Evolutionary conservation across 23 tunicate genomes (phyloP), one percentile per base, ranked within the genome.

Genomic region (Oikopleura dioica): DNA sequence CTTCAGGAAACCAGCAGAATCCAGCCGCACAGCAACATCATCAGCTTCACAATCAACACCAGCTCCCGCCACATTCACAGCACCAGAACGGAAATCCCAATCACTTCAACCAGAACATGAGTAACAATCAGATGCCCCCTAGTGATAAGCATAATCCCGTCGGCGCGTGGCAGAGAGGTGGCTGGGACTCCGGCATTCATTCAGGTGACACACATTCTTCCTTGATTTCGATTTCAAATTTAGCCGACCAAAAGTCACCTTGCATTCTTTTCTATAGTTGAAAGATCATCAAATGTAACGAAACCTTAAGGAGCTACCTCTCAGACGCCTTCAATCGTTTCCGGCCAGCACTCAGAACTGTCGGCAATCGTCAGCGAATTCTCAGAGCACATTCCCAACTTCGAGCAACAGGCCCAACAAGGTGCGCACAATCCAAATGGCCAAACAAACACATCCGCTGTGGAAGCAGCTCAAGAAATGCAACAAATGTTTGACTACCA

Each of bases 141-240:
- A 44, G 16, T 9, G 55, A 44, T 9, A 44, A 44, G 16, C 55
- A 44, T 16, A 44, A 44, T 16, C 55, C 55, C 9, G 55, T 44
- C 16, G 55, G 55, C 9, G 9, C 55, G 83, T 84, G 89, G 89
- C 80, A 80, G 21, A 68, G 55, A 67, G 81, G 81, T 0, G 81
- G 81, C 35, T 83, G 83, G 81, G 96, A 88, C 77, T 84, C 88
- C 67, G 96, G 96, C 32, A 84, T 88, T 55, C 88, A 88, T 36
- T 88, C 96, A 35, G 55, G 55, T 44, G 16, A 44, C 9, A 44
- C 9, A 44, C 9, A 9, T 44, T 16, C 9, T 9, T 9, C 9
- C 16, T 9, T 44, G 16, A 44, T 9, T 44, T 44, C 16, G n/a
- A n/a, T n/a, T n/a, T n/a, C n/a, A n/a, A n/a, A n/a, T n/a, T n/a